Evolutionary conservation across 2,888 invertebrate species (phyloP).

Genomic region (Trilocha varians): DNA sequence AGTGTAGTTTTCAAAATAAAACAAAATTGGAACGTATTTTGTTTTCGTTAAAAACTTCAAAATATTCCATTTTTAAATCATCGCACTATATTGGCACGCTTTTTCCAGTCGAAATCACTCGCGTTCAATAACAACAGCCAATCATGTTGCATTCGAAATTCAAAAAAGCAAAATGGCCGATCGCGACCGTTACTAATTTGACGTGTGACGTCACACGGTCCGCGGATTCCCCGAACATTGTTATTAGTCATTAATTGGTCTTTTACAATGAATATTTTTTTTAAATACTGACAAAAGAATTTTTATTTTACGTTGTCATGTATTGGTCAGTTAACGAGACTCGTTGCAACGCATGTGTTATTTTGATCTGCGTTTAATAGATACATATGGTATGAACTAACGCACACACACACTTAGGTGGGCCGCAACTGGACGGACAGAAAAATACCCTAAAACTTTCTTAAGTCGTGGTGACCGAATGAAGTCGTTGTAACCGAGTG

Average conservation of each 20-base stretch:
- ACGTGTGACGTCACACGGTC: conserved; percentile 61
- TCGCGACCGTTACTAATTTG: conserved; percentile 62
- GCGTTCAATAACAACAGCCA: conserved; percentile 55
- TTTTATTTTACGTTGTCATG: neutral
- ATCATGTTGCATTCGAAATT: conserved; percentile 59
- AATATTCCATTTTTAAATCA: conserved; percentile 10
- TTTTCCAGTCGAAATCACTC: conserved; percentile 36
- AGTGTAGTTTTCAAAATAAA: too few species aligned
- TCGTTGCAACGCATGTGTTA: too few species aligned
- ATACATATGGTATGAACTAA: too few species aligned
- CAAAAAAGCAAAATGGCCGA: conserved; percentile 60
- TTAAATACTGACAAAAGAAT: neutral
- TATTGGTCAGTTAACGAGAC: too few species aligned
- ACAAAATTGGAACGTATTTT: too few species aligned
- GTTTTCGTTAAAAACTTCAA: too few species aligned
- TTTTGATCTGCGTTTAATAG: too few species aligned
- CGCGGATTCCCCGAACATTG: conserved; percentile 15
- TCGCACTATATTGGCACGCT: conserved; percentile 16
- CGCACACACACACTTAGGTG: too few species aligned
- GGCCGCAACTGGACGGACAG: too few species aligned
- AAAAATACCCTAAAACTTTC: too few species aligned
- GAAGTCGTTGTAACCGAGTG: too few species aligned
- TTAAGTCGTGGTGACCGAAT: too few species aligned
- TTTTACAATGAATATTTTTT: conserved; percentile 5
- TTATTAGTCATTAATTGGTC: conserved; percentile 37